Base-by-base conservation (phyloP, 2,888 invertebrate species). In the Selenia dentaria region DNA sequence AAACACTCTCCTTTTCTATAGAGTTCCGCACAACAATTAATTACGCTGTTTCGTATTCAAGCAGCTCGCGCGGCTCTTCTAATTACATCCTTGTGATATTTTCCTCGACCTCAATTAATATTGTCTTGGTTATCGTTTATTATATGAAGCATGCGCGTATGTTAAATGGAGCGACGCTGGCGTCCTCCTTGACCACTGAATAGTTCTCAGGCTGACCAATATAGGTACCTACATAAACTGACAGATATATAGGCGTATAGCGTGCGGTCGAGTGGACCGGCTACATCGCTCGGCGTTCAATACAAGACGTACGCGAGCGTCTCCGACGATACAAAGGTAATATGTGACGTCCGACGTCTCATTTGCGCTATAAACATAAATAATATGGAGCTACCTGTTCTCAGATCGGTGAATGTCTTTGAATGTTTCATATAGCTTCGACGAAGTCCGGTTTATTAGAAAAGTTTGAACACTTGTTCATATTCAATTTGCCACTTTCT, bases 131-230 rank as follows among this genome's bases (percentile, higher is more conserved):
- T 44, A 55, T 50, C 54, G 64, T 64, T 59, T 63, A 62, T 62
- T 58, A 62, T 44, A 61, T 71, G 75, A 79, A 74, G 75, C 77
- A 73, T 79, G 76, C 74, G 68, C 68, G 71, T 70, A 63, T 82
- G 82, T 78, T 74, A 73, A 85, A 78, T 85, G 82, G 79, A 84
- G 79, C 85, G 84, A 58, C 62, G 60, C 70, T 64, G 63, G 54
- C 67, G 84, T 74, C 79, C 84, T 79, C 80, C 67, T 74, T 84
- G 75, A 68, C 82, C 78, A 81, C 65, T 83, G 72, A 80, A 79
- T 80, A 79, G 71, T 66, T 73, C 72, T 68, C 65, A 70, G 64
- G 59, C 70, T 69, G 47, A 59, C 63, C 49, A 64, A 10, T 9
- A 26, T 10, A 64, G 3, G 6, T 9, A 26, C 2, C 65, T 74